Conservation (phyloP, 2,797 vertebrate species). For the Pseudopleuronectes americanus region DNA sequence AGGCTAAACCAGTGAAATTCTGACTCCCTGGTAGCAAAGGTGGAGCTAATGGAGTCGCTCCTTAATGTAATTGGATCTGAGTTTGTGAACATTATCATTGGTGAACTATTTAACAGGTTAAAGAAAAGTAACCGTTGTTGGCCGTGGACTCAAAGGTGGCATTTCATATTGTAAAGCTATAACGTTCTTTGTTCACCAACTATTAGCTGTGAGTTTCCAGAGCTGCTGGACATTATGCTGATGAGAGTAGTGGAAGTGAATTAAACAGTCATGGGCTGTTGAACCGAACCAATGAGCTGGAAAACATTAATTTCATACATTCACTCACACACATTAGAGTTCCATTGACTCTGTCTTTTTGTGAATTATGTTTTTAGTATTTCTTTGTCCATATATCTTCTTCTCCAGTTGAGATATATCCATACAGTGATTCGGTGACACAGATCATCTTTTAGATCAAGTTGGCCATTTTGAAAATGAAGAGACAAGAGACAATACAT, state of each 20-base stretch:
- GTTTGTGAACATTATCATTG: neutral
- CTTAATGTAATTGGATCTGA: neutral
- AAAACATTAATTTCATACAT: neutral
- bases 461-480: too few species aligned
- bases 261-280: neutral
- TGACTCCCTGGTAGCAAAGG: slow-evolving; percentile 5
- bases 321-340: neutral
- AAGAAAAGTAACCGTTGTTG: neutral
- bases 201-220: neutral
- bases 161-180: neutral
- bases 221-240: neutral
- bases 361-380: neutral
- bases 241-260: neutral
- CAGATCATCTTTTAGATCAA: too few species aligned
- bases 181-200: neutral
- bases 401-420: too few species aligned
- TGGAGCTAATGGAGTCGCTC: slow-evolving; percentile 12
- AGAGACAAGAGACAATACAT: too few species aligned
- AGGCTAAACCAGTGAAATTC: slow-evolving; percentile 13
- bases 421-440: too few species aligned
- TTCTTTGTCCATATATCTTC: neutral
- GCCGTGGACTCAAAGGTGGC: neutral
- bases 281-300: neutral
- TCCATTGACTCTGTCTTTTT: too few species aligned
- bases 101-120: neutral